Evolutionary conservation across 2,888 invertebrate genomes (phyloP).

Genomic region (Leucozona laternaria): DNA sequence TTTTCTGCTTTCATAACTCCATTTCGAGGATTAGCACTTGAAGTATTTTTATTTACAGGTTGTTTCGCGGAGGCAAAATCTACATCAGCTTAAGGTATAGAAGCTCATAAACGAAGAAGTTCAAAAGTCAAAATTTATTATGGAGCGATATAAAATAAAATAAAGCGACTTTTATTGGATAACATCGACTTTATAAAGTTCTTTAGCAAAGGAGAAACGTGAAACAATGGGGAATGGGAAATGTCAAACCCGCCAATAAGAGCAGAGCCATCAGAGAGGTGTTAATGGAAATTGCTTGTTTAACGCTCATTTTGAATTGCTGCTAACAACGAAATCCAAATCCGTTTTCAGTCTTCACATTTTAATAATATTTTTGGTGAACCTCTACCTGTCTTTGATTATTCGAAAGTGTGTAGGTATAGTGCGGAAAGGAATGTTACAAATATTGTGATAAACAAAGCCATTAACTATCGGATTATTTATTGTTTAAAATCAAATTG

Average conservation of each 20-base stretch:
- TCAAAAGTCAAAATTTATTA: slow-evolving; percentile 33
- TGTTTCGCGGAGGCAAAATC: slow-evolving; percentile 15
- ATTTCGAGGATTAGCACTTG: slow-evolving; percentile 30
- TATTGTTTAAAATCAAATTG: no score
- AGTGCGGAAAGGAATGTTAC: not conserved
- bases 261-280: not conserved
- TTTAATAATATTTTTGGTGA: slow-evolving; percentile 48
- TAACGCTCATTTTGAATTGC: slow-evolving; percentile 12
- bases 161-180: slow-evolving; percentile 27
- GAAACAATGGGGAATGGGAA: not conserved
- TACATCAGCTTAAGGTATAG: slow-evolving; percentile 23
- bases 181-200: slow-evolving; percentile 10
- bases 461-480: no score
- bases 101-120: slow-evolving; percentile 11
- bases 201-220: not conserved
- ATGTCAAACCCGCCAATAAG: slow-evolving; percentile 15
- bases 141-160: slow-evolving; percentile 11
- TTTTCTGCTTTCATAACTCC: slow-evolving; percentile 12
- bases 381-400: not conserved
- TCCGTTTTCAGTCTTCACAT: not conserved
- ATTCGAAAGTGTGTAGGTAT: slow-evolving; percentile 17
- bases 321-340: not conserved
- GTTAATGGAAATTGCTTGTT: slow-evolving; percentile 66
- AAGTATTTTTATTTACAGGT: slow-evolving; percentile 15
- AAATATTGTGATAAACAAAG: not conserved